A percentile compares a stretch with the other conserved stretches of the same genome.
phyloP scores from a whole-genome alignment of 2,113 vertebrate genomes.

The Paramisgurnus dabryanus region DNA sequence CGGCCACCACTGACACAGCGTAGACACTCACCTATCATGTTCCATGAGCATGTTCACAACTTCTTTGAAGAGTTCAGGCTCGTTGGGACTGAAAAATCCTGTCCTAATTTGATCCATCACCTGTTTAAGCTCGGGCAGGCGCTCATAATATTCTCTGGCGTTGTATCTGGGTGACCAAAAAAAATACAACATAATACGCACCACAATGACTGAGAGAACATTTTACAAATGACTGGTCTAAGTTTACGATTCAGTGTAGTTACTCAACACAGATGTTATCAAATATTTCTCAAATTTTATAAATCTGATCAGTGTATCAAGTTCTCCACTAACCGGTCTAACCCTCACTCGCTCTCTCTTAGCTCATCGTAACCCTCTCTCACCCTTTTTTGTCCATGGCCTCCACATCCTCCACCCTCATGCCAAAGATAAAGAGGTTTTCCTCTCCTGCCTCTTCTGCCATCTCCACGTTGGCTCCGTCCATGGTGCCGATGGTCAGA shows the following conservation, averaged over 20 bases:
- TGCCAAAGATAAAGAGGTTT: slow-evolving; percentile 91
- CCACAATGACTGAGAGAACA: too few species aligned
- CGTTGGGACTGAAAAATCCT: slow-evolving; percentile 80
- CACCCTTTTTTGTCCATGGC: slow-evolving; percentile 82
- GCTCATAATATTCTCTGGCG: slow-evolving; percentile 77
- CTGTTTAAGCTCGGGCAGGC: slow-evolving; percentile 80
- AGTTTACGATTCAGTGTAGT: too few species aligned
- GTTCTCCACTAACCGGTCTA: background rate
- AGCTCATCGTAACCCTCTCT: slow-evolving; percentile 41
- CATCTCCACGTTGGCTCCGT: slow-evolving; percentile 90
- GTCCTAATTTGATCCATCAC: slow-evolving; percentile 82
- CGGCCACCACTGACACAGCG: background rate
- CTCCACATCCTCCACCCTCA: slow-evolving; percentile 83
- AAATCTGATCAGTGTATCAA: too few species aligned
- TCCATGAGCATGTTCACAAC: slow-evolving; percentile 84
- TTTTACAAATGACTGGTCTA: too few species aligned
- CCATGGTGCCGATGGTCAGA: slow-evolving; percentile 90
- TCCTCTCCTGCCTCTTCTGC: slow-evolving; percentile 84
- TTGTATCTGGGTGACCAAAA: slow-evolving; percentile 74
- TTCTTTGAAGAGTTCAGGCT: slow-evolving; percentile 80
- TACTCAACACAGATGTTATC: background rate
- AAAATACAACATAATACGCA: background rate
- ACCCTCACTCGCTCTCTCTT: background rate
- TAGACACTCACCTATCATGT: slow-evolving; percentile 76
- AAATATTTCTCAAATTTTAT: too few species aligned